Evolutionary conservation across 2,797 vertebrate species (phyloP).

Genomic region (Decapterus maruadsi): DNA sequence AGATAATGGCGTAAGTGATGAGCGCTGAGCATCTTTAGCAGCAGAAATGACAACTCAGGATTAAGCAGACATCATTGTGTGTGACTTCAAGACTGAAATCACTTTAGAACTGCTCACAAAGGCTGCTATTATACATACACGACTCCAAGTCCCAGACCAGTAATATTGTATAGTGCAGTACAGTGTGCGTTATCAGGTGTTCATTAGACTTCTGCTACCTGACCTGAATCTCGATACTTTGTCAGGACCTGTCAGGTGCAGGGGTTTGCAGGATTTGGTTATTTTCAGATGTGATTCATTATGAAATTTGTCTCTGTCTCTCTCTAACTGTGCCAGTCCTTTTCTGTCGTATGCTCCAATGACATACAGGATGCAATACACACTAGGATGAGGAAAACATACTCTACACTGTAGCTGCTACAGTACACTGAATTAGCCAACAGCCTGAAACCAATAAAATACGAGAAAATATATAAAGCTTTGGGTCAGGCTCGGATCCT

Average conservation of each 20-base stretch:
- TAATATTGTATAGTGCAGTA: neutral
- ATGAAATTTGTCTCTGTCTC: neutral
- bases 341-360: slow-evolving; percentile 8
- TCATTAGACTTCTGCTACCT: neutral
- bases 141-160: neutral
- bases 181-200: slow-evolving; percentile 7
- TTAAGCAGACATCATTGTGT: neutral
- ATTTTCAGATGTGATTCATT: neutral
- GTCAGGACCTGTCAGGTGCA: neutral
- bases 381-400: slow-evolving; percentile 9
- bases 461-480: neutral
- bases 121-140: neutral
- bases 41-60: slow-evolving; percentile 10
- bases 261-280: neutral
- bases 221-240: neutral
- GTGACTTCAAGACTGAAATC: slow-evolving; percentile 5
- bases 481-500: neutral
- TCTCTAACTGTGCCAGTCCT: slow-evolving; percentile 5
- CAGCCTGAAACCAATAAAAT: neutral
- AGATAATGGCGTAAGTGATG: neutral
- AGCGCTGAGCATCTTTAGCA: slow-evolving; percentile 8
- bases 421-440: neutral
- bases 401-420: neutral
- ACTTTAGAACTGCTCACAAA: neutral
- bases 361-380: neutral